phyloP scores from a whole-genome alignment of 2,888 invertebrate genomes.

The Diaphora mendica region DNA sequence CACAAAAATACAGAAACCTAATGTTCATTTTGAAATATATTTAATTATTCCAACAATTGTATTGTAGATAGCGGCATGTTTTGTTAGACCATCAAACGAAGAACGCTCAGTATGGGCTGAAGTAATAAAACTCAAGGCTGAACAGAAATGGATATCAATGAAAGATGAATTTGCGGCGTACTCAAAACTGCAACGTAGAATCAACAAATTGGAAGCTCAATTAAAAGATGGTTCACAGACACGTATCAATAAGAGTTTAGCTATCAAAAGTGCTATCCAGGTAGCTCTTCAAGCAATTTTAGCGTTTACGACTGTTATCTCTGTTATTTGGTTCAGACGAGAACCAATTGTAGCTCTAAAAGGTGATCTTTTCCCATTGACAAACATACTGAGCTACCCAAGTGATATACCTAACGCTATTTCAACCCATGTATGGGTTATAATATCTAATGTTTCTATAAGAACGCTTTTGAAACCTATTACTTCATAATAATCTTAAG shows the following conservation, averaged over 20 bases:
- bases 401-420: constrained; percentile 78
- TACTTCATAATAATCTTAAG: constrained; percentile 48
- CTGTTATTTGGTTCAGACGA: constrained; percentile 77
- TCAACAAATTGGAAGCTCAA: constrained; percentile 82
- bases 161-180: constrained; percentile 87
- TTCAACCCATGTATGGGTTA: constrained; percentile 80
- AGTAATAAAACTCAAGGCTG: constrained; percentile 73
- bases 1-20: background rate
- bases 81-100: constrained; percentile 74
- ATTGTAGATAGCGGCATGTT: constrained; percentile 83
- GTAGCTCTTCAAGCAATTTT: constrained; percentile 70
- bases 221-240: constrained; percentile 75
- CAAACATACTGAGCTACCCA: constrained; percentile 75
- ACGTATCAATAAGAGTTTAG: constrained; percentile 72
- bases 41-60: background rate
- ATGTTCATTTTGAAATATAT: background rate
- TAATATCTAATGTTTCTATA: constrained; percentile 79
- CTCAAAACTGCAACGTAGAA: constrained; percentile 86
- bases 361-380: constrained; percentile 76
- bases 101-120: constrained; percentile 76
- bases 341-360: constrained; percentile 78
- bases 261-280: constrained; percentile 74
- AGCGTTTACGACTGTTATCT: constrained; percentile 67
- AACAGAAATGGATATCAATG: constrained; percentile 83
- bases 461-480: constrained; percentile 76